Percentiles rank a stretch among this genome's conserved stretches.
Conservation (phyloP, 2,797 vertebrate genomes). For the Arrhamphus sclerolepis region DNA sequence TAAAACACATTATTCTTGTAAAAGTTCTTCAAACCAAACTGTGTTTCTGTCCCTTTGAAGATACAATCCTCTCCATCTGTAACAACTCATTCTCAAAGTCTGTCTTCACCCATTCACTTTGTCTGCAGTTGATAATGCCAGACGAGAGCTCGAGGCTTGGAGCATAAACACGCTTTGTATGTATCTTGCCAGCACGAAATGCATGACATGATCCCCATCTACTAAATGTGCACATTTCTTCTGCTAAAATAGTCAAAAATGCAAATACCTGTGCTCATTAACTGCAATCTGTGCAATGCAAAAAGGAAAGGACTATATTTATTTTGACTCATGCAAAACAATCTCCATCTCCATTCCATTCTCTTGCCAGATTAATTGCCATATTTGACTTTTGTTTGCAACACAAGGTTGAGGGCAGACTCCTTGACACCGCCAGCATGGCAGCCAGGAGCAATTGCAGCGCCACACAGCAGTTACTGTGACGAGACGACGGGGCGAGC, state of each 20-base stretch:
- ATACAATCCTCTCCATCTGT: conserved; percentile 77
- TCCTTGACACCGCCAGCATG: conserved; percentile 61
- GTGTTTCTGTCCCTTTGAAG: conserved; percentile 73
- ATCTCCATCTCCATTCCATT: conserved; percentile 69
- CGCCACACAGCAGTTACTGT: conserved; percentile 59
- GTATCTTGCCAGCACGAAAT: conserved; percentile 63
- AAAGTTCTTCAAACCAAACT: conserved; percentile 70
- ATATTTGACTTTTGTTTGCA: conserved; percentile 71
- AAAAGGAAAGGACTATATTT: conserved; percentile 61
- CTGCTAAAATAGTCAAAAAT: conserved; percentile 57
- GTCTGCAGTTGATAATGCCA: conserved; percentile 67
- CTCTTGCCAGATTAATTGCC: conserved; percentile 70
- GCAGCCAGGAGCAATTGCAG: conserved; percentile 73
- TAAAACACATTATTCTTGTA: conserved; percentile 71
- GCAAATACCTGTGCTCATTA: conserved; percentile 64
- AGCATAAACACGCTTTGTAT: conserved; percentile 59
- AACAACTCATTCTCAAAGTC: conserved; percentile 64
- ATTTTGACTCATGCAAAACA: conserved; percentile 74
- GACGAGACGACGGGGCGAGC: conserved; percentile 66
- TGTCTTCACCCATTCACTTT: conserved; percentile 67
- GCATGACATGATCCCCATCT: conserved; percentile 60
- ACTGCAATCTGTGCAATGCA: conserved; percentile 52
- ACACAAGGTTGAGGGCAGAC: conserved; percentile 62
- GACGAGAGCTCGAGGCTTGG: conserved; percentile 45
- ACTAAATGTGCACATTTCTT: conserved; percentile 61